Evolutionary conservation across 2,797 vertebrate genomes (phyloP).

Genomic region (Odontamblyopus lacepedii): DNA sequence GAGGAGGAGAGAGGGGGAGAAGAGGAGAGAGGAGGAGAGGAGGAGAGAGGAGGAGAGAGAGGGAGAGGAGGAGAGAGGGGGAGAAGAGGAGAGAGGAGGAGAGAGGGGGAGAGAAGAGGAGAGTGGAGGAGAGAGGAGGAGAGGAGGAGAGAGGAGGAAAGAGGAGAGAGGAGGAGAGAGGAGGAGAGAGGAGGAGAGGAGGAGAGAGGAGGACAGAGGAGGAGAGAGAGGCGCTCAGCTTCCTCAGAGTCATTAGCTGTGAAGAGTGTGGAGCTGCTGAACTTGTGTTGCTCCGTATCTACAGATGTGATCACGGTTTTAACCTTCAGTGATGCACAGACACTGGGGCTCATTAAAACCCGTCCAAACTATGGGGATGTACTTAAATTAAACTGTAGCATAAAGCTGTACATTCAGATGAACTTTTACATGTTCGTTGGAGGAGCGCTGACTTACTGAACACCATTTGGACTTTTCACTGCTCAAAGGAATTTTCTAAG

Average conservation of each 20-base stretch:
- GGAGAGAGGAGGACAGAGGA: background rate
- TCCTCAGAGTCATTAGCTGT: conserved; percentile 47
- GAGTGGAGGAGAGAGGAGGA: too few species aligned
- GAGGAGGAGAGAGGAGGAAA: background rate
- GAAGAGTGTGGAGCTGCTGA: conserved; percentile 1
- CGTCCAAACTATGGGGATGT: too few species aligned
- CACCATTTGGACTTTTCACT: too few species aligned
- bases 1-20: too few species aligned
- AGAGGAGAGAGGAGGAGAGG: too few species aligned
- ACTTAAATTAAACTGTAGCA: too few species aligned
- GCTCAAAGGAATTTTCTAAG: too few species aligned
- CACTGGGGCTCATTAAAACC: too few species aligned
- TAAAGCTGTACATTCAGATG: background rate
- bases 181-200: background rate
- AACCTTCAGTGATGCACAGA: too few species aligned
- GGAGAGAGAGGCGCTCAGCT: background rate
- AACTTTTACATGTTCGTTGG: background rate
- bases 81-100: background rate
- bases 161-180: background rate
- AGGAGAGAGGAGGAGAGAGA: conserved; percentile 10
- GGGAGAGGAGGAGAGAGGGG: background rate
- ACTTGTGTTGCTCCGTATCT: background rate
- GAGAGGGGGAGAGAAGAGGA: too few species aligned
- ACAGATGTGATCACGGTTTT: too few species aligned
- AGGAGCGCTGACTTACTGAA: background rate